A percentile compares a stretch with the other conserved stretches of the same genome.
phyloP scores from a whole-genome alignment of 2,797 vertebrate species.

The Gadopsis bispinosus region DNA sequence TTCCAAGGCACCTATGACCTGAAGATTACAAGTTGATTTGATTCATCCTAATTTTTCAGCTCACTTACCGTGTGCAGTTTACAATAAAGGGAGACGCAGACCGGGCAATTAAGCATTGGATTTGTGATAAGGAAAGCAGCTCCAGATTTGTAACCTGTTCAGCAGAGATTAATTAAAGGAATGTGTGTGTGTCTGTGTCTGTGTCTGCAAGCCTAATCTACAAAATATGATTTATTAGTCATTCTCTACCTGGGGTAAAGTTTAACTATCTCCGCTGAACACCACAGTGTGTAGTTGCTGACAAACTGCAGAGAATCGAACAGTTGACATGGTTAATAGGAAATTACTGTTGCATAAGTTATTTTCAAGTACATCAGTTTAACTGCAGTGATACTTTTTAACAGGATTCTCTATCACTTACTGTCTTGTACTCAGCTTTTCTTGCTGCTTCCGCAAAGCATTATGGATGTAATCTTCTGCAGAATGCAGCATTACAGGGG shows the following conservation, averaged over 20 bases:
- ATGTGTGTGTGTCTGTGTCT: constrained; percentile 21
- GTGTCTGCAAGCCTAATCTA: constrained; percentile 24
- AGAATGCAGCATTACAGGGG: constrained; percentile 12
- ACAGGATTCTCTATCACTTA: constrained; percentile 2
- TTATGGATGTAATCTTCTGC: constrained; percentile 34
- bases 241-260: constrained; percentile 29
- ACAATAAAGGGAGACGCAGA: constrained; percentile 63
- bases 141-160: constrained; percentile 68
- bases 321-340: constrained; percentile 17
- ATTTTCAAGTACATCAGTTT: constrained; percentile 22
- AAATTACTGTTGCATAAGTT: constrained; percentile 16
- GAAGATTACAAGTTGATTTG: constrained; percentile 57
- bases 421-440: neutral
- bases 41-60: constrained; percentile 60
- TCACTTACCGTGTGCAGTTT: constrained; percentile 59
- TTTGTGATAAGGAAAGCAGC: constrained; percentile 65
- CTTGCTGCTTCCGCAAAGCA: constrained; percentile 20
- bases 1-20: constrained; percentile 58
- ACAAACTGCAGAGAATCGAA: constrained; percentile 11
- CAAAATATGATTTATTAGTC: constrained; percentile 58
- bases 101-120: constrained; percentile 63
- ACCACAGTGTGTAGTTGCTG: constrained; percentile 4
- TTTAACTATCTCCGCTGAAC: constrained; percentile 39
- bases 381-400: constrained; percentile 5
- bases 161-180: constrained; percentile 71